These are phyloP conservation scores for Polyergus mexicanus DNA, from an alignment of 1,140 invertebrate genomes.

Conservation along the genomic window DNA sequence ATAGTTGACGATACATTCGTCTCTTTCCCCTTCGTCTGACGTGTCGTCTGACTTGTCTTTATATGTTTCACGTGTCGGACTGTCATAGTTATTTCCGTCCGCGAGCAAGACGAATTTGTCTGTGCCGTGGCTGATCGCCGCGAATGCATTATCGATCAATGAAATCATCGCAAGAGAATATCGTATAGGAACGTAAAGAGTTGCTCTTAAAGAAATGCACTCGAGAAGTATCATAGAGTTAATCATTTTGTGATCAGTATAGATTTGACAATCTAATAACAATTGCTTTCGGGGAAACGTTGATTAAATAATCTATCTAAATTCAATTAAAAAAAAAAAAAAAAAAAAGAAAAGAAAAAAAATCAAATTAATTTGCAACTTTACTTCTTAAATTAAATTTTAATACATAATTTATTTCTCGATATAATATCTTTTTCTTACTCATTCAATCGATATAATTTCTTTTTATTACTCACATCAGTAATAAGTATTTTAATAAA, in stretches of 20 bases:
- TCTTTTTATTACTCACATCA: too few relatives aligned
- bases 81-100: constrained; percentile 55
- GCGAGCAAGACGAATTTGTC: constrained; percentile 4
- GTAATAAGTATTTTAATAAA: constrained; percentile 11
- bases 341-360: not conserved
- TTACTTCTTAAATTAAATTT: not conserved
- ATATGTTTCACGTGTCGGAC: constrained; percentile 22
- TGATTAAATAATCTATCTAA: constrained; percentile 2
- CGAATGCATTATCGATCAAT: constrained; percentile 12
- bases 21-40: not conserved
- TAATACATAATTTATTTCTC: not conserved
- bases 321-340: not conserved
- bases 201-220: not conserved
- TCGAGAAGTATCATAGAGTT: not conserved
- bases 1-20: not conserved
- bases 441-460: too few relatives aligned
- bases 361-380: constrained; percentile 6
- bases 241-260: not conserved
- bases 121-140: not conserved
- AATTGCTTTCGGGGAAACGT: not conserved
- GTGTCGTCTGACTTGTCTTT: not conserved
- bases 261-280: too few relatives aligned
- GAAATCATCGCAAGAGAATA: constrained; percentile 49
- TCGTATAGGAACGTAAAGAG: constrained; percentile 6
- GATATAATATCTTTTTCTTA: not conserved